Evolutionary conservation across 2,888 invertebrate genomes (phyloP).

Genomic region (Drepana falcataria): DNA sequence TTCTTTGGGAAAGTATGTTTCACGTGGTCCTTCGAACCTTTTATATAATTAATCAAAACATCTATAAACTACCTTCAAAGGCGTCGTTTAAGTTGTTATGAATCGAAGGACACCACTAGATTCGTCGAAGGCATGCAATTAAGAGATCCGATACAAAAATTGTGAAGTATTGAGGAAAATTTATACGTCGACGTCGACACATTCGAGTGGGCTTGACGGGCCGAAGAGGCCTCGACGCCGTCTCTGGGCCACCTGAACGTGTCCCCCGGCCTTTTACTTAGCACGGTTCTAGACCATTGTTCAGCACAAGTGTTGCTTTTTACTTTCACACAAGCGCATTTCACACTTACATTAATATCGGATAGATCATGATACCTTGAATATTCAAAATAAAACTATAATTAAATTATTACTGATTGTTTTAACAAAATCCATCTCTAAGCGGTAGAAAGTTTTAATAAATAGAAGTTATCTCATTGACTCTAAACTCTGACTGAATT

Average conservation of each 20-base stretch:
- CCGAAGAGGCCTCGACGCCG: constrained; percentile 24
- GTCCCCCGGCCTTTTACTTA: constrained; percentile 43
- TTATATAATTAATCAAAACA: too few species aligned
- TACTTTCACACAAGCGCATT: constrained; percentile 13
- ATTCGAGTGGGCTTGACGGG: constrained; percentile 40
- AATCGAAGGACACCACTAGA: not conserved
- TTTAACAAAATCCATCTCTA: too few species aligned
- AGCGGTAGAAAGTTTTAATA: too few species aligned
- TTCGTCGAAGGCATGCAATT: not conserved
- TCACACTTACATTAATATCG: not conserved
- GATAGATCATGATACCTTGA: not conserved
- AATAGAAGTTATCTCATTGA: too few species aligned
- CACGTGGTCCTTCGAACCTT: too few species aligned
- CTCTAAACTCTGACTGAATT: too few species aligned
- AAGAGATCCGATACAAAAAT: constrained; percentile 12
- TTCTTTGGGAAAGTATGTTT: too few species aligned
- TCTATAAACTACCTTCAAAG: not conserved
- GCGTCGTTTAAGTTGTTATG: not conserved
- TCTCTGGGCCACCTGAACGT: constrained; percentile 45
- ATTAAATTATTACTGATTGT: too few species aligned
- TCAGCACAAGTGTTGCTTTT: constrained; percentile 25
- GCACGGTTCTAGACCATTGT: constrained; percentile 47
- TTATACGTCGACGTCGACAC: constrained; percentile 43
- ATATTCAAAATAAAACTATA: too few species aligned
- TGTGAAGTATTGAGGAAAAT: constrained; percentile 33